Evolutionary conservation across 2,797 vertebrate genomes (phyloP).

Genomic region (Decapterus maruadsi): DNA sequence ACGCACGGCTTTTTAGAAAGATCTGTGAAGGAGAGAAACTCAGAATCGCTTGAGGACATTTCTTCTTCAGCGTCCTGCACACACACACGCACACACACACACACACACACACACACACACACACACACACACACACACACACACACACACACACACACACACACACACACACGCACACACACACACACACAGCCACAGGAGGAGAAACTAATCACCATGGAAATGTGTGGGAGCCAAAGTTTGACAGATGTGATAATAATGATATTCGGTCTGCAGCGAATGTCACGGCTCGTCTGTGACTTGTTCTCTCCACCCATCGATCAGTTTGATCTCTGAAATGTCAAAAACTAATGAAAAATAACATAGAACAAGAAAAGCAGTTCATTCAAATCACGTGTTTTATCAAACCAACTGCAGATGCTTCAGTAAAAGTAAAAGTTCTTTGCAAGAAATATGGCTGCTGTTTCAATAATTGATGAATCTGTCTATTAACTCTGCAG

Average conservation of each 20-base stretch:
- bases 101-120: background rate
- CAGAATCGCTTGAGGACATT: background rate
- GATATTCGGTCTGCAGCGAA: too few species aligned
- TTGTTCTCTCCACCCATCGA: background rate
- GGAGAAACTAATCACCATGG: background rate
- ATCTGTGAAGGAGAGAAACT: constrained; percentile 14
- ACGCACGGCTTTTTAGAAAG: constrained; percentile 13
- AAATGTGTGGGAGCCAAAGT: background rate
- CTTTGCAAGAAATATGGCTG: too few species aligned
- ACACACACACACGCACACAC: too few species aligned
- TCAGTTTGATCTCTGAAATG: too few species aligned
- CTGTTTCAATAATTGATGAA: too few species aligned
- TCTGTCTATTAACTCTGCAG: too few species aligned
- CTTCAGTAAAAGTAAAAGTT: too few species aligned
- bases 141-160: too few species aligned
- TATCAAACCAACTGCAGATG: too few species aligned
- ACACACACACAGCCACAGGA: background rate
- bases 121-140: background rate
- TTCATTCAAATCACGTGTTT: background rate
- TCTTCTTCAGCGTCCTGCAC: background rate
- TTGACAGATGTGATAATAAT: background rate
- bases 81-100: too few species aligned
- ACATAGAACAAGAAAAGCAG: too few species aligned
- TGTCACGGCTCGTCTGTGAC: background rate
- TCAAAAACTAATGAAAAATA: too few species aligned